Percentiles rank a stretch among this genome's conserved stretches.
These are phyloP conservation scores for Gambusia holbrooki DNA, from an alignment of 2,113 vertebrate genomes.

Conservation along the genomic window DNA sequence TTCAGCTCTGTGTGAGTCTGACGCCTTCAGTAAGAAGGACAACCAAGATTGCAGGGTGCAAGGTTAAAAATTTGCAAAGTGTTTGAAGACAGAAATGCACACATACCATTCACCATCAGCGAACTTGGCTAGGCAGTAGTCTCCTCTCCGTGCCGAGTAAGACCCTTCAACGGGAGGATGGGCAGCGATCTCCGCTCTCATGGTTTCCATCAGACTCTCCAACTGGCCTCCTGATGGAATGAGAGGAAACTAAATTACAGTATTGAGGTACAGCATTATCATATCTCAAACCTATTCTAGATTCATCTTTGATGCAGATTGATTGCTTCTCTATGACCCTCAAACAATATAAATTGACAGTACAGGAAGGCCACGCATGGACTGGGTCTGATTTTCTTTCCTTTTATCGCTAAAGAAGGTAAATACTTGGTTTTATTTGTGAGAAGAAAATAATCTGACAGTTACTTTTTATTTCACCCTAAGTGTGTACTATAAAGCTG, in stretches of 20 bases:
- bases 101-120: conserved; percentile 94
- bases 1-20: too few species aligned
- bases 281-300: too few species aligned
- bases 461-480: too few species aligned
- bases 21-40: too few species aligned
- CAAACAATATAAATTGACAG: background rate
- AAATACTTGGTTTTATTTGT: too few species aligned
- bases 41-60: too few species aligned
- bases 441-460: too few species aligned
- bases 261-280: too few species aligned
- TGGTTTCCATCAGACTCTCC: conserved; percentile 97
- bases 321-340: background rate
- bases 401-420: too few species aligned
- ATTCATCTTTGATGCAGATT: background rate
- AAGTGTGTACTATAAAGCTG: too few species aligned
- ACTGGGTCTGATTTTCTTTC: too few species aligned
- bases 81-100: background rate
- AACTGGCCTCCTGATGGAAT: conserved; percentile 85
- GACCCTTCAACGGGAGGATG: conserved; percentile 92
- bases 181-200: conserved; percentile 89
- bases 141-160: conserved; percentile 87
- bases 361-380: too few species aligned
- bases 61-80: background rate
- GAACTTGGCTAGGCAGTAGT: conserved; percentile 96
- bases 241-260: background rate